These are phyloP conservation scores for Dreissena polymorpha DNA, from an alignment of 1,140 invertebrate genomes.

Conservation along the genomic window DNA sequence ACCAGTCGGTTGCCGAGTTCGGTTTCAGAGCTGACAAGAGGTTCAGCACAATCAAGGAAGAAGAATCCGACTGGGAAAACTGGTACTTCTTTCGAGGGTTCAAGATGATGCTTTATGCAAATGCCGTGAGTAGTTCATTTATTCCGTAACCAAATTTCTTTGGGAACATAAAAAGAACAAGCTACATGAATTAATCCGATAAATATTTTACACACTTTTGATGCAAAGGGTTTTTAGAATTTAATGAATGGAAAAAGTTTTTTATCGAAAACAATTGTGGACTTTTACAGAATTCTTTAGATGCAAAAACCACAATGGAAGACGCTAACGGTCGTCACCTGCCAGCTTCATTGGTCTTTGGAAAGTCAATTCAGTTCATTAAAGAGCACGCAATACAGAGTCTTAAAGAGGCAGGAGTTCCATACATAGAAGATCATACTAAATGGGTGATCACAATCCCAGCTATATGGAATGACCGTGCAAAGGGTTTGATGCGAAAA, in stretches of 20 bases:
- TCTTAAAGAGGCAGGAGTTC: background rate
- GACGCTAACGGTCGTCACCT: background rate
- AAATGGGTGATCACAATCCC: slow-evolving; percentile 51
- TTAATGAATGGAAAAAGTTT: background rate
- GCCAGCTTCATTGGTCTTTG: slow-evolving; percentile 35
- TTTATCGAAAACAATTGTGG: background rate
- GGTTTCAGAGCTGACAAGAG: slow-evolving; percentile 40
- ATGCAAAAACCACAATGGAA: too few relatives aligned
- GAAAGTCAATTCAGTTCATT: slow-evolving; percentile 30
- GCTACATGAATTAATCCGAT: background rate
- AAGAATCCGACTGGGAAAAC: slow-evolving; percentile 16
- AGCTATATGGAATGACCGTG: slow-evolving; percentile 45
- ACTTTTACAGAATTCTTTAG: background rate
- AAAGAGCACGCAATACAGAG: slow-evolving; percentile 40
- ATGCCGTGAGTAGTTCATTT: slow-evolving; percentile 1
- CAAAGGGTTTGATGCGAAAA: slow-evolving; percentile 47
- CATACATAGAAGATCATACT: slow-evolving; percentile 18
- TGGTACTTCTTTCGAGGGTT: slow-evolving; percentile 49
- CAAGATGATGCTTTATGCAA: slow-evolving; percentile 38
- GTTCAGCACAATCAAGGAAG: slow-evolving; percentile 23
- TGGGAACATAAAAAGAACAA: too few relatives aligned
- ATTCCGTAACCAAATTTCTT: background rate
- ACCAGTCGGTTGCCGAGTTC: slow-evolving; percentile 23
- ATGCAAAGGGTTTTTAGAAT: too few relatives aligned
- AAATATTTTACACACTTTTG: background rate